Evolutionary conservation across 2,113 vertebrate genomes (phyloP).

Genomic region (Orycteropus afer): DNA sequence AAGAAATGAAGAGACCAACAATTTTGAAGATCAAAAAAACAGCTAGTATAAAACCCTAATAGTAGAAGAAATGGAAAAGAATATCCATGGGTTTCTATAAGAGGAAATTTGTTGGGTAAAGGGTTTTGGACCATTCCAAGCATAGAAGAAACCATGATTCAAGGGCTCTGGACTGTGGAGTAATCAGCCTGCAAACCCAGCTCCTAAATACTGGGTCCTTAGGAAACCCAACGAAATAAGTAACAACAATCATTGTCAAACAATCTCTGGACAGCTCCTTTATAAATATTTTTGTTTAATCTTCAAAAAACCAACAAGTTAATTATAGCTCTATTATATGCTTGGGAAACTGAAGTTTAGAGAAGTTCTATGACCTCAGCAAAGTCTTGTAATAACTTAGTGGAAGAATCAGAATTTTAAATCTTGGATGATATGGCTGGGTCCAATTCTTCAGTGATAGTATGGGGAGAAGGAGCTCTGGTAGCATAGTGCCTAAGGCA

Average conservation of each 20-base stretch:
- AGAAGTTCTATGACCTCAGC: neutral
- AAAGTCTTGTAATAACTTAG: neutral
- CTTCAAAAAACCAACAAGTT: neutral
- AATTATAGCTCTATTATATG: neutral
- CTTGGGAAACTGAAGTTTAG: neutral
- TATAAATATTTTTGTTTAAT: neutral
- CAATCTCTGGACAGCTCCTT: neutral
- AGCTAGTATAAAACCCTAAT: neutral
- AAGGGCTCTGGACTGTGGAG: neutral
- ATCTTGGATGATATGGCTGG: neutral
- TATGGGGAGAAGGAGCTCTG: neutral
- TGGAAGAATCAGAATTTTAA: neutral
- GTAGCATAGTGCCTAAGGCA: too few relatives aligned
- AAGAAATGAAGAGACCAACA: neutral
- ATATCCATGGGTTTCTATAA: too few relatives aligned
- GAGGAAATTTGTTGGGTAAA: rapidly evolving
- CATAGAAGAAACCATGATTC: too few relatives aligned
- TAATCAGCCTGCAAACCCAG: neutral
- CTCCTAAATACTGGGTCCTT: neutral
- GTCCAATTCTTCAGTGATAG: neutral
- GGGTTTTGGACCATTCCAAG: neutral
- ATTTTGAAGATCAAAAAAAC: neutral
- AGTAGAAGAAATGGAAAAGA: neutral
- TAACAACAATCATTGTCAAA: too few relatives aligned
- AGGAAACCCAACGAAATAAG: neutral